Evolutionary conservation across 2,888 invertebrate genomes (phyloP).

Genomic region (Glaucopsyche alexis): DNA sequence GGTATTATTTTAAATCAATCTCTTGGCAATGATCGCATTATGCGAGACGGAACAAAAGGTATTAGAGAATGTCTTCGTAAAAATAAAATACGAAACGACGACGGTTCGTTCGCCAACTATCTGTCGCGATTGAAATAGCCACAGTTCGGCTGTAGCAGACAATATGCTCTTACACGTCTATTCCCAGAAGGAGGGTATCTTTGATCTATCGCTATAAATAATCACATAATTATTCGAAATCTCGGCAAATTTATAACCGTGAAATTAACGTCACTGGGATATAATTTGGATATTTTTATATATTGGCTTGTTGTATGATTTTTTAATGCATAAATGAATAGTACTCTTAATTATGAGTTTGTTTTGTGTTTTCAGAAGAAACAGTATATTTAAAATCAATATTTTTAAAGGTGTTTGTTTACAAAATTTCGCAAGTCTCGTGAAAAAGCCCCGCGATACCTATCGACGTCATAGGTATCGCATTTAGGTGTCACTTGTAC

Average conservation of each 20-base stretch:
- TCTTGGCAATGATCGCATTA: slow-evolving; percentile 43
- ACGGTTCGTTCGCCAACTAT: slow-evolving; percentile 68
- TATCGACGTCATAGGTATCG: too few species aligned
- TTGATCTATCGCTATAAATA: slow-evolving; percentile 22
- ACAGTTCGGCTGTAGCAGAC: slow-evolving; percentile 54
- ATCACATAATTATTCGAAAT: neutral
- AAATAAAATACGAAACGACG: slow-evolving; percentile 71
- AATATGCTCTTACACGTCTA: slow-evolving; percentile 35
- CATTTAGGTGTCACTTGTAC: too few species aligned
- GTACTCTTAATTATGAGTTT: too few species aligned
- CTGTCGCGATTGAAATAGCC: slow-evolving; percentile 54
- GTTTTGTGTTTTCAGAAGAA: too few species aligned
- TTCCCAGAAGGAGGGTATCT: slow-evolving; percentile 31
- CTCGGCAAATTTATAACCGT: neutral
- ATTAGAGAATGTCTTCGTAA: slow-evolving; percentile 57
- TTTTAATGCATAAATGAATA: too few species aligned
- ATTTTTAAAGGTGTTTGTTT: too few species aligned
- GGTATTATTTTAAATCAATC: slow-evolving; percentile 35
- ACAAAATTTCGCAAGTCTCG: too few species aligned
- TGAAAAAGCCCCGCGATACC: too few species aligned
- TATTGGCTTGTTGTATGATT: too few species aligned
- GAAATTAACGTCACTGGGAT: neutral
- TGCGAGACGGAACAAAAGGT: slow-evolving; percentile 61
- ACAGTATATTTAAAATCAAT: too few species aligned
- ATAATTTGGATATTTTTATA: neutral